These are phyloP conservation scores for Periophthalmus magnuspinnatus DNA, from an alignment of 2,797 vertebrate species.

Conservation along the genomic window DNA sequence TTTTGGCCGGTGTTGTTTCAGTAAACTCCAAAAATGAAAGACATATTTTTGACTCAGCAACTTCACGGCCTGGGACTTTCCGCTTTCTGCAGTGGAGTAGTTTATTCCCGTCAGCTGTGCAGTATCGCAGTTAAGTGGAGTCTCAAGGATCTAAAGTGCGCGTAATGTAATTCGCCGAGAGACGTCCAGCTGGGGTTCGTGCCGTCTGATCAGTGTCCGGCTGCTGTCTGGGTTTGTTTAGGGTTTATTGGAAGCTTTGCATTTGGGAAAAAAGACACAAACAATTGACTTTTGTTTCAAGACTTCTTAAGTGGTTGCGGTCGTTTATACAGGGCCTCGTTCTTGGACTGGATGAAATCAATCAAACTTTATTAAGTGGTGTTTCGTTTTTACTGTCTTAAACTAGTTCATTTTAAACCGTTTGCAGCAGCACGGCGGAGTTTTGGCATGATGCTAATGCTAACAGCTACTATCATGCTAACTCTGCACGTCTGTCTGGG, in stretches of 20 bases:
- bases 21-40: slow-evolving; percentile 47
- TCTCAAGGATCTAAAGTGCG: slow-evolving; percentile 21
- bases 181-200: slow-evolving; percentile 15
- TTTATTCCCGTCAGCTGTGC: slow-evolving; percentile 21
- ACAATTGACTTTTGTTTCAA: slow-evolving; percentile 27
- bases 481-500: no score
- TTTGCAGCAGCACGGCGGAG: no score
- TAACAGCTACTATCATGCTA: no score
- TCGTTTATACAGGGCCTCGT: background rate
- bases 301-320: slow-evolving; percentile 10
- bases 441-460: no score
- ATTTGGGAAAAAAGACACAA: slow-evolving; percentile 13
- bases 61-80: slow-evolving; percentile 37
- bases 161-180: slow-evolving; percentile 19
- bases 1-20: slow-evolving; percentile 32
- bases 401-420: no score
- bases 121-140: slow-evolving; percentile 19
- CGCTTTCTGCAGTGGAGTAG: slow-evolving; percentile 16
- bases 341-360: no score
- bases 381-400: no score
- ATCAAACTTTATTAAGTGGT: no score
- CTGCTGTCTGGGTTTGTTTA: slow-evolving; percentile 28
- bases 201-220: slow-evolving; percentile 20
- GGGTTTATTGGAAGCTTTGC: slow-evolving; percentile 29
- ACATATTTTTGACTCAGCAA: slow-evolving; percentile 17